Evolutionary conservation across 2,113 vertebrate genomes (phyloP).

Genomic region (Crotalus helleri): DNA sequence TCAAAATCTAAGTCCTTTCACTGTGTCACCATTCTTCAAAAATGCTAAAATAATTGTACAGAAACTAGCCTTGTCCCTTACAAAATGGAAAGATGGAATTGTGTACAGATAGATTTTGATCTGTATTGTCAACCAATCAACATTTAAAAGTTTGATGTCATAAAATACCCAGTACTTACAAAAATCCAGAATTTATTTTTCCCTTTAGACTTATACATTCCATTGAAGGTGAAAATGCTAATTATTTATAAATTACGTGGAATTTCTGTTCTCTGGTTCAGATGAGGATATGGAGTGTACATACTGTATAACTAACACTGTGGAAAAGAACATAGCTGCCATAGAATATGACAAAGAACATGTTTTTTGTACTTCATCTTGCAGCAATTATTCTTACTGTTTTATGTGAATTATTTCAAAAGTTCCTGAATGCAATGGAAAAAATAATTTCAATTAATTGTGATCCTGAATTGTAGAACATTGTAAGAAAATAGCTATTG

Average conservation of each 20-base stretch:
- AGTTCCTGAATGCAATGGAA: not conserved
- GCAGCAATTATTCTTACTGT: not conserved
- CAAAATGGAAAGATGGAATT: not conserved
- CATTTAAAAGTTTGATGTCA: not conserved
- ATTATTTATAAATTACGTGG: not conserved
- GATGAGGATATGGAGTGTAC: not conserved
- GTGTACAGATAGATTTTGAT: not conserved
- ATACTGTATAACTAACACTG: not conserved
- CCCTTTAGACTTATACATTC: not conserved
- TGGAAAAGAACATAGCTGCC: not conserved
- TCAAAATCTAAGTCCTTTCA: not conserved
- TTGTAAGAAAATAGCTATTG: not conserved
- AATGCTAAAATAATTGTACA: not conserved
- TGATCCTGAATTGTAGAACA: not conserved
- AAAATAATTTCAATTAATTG: not conserved
- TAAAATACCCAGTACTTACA: not conserved
- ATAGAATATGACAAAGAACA: not conserved
- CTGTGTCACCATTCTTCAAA: rapidly evolving
- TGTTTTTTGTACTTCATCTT: not conserved
- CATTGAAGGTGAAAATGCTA: not conserved
- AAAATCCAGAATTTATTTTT: not conserved
- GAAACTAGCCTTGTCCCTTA: not conserved
- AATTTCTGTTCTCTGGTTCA: not conserved
- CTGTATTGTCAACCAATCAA: not conserved
- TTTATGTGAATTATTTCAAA: not conserved